A percentile compares a stretch with the other conserved stretches of the same genome.
These are phyloP conservation scores for Drosophila albomicans DNA, from an alignment of 1,140 invertebrate species.

Conservation along the genomic window DNA sequence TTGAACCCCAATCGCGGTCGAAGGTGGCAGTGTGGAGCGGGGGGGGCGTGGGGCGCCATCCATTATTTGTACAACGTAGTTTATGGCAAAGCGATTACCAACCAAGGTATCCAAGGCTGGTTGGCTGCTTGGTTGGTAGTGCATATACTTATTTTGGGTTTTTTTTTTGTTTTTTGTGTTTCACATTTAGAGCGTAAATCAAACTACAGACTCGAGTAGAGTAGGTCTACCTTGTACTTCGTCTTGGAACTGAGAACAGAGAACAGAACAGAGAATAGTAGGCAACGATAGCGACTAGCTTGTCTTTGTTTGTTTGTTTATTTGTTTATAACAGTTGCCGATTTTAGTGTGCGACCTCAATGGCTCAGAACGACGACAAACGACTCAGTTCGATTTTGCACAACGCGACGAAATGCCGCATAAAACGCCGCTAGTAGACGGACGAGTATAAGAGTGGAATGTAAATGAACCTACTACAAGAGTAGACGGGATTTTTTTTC, in stretches of 20 bases:
- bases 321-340: constrained; percentile 68
- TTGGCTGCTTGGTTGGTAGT: background rate
- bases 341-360: constrained; percentile 37
- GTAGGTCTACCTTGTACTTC: constrained; percentile 64
- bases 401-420: constrained; percentile 46
- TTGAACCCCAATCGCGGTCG: background rate
- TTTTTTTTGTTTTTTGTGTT: background rate
- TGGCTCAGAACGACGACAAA: constrained; percentile 6
- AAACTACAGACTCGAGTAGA: constrained; percentile 44
- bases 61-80: background rate
- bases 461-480: background rate
- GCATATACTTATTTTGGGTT: constrained; percentile 55
- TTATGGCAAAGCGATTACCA: constrained; percentile 18
- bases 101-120: constrained; percentile 61
- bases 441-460: constrained; percentile 10
- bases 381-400: constrained; percentile 49
- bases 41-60: background rate
- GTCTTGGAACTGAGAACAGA: constrained; percentile 30
- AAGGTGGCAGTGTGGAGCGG: too few species aligned
- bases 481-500: too few species aligned
- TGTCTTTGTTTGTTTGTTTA: constrained; percentile 53
- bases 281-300: constrained; percentile 44
- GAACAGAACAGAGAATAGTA: background rate
- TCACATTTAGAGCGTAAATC: constrained; percentile 46
- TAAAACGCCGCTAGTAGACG: constrained; percentile 23